Evolutionary conservation across 2,113 vertebrate genomes (phyloP).

Genomic region (Pseudorasbora parva): DNA sequence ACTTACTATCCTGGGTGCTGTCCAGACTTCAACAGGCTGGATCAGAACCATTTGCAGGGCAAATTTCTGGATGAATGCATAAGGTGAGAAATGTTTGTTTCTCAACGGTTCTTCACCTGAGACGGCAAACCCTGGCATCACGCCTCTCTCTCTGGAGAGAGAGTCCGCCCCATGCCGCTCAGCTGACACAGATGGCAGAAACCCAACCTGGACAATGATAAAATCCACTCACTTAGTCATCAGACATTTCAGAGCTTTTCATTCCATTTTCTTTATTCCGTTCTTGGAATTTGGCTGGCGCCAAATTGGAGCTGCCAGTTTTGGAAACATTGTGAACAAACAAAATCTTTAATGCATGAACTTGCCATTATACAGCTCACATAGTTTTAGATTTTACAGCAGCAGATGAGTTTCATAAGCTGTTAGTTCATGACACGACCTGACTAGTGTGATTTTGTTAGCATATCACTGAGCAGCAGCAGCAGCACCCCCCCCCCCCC

Average conservation of each 20-base stretch:
- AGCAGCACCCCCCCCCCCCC: too few relatives aligned
- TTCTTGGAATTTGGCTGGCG: background rate
- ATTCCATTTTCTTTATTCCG: background rate
- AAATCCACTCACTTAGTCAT: conserved; percentile 43
- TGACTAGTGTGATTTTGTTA: background rate
- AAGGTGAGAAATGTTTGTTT: conserved; percentile 17
- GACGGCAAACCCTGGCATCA: background rate
- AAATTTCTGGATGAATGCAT: conserved; percentile 24
- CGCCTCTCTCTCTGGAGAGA: background rate
- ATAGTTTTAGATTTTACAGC: background rate
- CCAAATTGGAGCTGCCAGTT: conserved; percentile 1
- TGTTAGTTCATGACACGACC: background rate
- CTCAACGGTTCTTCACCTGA: conserved; percentile 38
- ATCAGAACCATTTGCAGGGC: conserved; percentile 6
- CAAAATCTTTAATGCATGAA: background rate
- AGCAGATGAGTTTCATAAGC: background rate
- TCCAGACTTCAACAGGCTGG: conserved; percentile 4
- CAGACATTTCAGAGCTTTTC: background rate
- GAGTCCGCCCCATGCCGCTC: background rate
- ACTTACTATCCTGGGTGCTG: background rate
- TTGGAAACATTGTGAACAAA: background rate
- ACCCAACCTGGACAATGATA: conserved; percentile 33
- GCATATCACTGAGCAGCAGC: background rate
- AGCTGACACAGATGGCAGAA: conserved; percentile 31
- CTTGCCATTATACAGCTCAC: background rate